Conservation (phyloP, 37 sponge, comb jelly and placozoan genomes). For the Hexactinellida sp. region DNA sequence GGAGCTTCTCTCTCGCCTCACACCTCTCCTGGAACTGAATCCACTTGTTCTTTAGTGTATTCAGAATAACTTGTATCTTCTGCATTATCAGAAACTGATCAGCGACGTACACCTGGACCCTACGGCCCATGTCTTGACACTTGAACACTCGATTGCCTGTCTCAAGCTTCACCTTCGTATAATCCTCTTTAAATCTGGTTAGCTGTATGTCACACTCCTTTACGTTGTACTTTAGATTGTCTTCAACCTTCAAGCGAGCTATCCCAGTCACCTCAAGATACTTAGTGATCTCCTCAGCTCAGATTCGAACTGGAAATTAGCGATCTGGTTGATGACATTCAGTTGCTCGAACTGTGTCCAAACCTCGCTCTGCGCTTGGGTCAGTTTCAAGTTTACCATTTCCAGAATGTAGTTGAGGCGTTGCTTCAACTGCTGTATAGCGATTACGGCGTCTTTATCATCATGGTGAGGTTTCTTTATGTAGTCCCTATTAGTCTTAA, state of each 20-base stretch:
- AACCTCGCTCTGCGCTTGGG: background rate
- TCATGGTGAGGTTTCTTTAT: background rate
- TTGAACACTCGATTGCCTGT: background rate
- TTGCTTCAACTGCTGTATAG: background rate
- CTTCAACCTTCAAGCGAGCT: background rate
- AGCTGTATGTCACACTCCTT: constrained; percentile 9
- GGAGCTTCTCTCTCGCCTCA: background rate
- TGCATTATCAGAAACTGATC: background rate
- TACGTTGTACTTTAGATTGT: background rate
- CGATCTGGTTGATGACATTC: background rate
- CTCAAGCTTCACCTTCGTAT: background rate
- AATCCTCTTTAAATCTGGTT: background rate
- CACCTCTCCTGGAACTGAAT: background rate
- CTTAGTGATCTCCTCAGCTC: background rate
- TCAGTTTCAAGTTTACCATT: background rate
- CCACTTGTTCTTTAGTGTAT: background rate
- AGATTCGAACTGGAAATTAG: background rate
- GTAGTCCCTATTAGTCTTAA: background rate
- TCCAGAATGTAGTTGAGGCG: background rate
- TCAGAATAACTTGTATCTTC: constrained; percentile 8
- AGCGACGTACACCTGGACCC: background rate
- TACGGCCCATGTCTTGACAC: background rate
- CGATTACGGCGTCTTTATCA: background rate
- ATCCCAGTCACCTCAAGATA: background rate
- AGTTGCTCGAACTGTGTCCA: constrained; percentile 8